Base-by-base conservation (phyloP, 2,113 vertebrate genomes). In the Trematocara macrostoma region DNA sequence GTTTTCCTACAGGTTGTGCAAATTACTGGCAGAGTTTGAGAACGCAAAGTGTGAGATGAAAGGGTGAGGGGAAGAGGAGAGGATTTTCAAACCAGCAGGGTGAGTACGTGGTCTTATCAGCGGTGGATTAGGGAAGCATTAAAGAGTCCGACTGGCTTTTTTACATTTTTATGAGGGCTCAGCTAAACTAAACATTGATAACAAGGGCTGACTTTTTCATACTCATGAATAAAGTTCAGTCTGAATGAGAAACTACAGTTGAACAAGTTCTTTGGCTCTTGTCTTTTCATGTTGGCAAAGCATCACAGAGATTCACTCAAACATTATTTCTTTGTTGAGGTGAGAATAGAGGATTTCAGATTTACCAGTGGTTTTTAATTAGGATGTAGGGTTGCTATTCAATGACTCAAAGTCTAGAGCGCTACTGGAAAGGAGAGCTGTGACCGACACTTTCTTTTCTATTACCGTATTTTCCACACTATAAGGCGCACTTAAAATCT, bases 181-280 rank as follows among this genome's bases (percentile, higher is more conserved):
- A 92, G 90, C 91, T 87, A 82, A 93, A 94, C 87, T 87, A 88
- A 91, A 90, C 89, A 90, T 20, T 86, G 89, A 93, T 92, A 93
- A 91, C 74, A 26, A 82, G 86, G 82, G 52, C 84, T 1, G 52
- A 57, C 86, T 82, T 88, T 49, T 64, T 64, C 90, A 59, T n/a
- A 57, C 82, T 91, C 57, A 79, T 85, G 86, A 88, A 85, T 90
- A 90, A 91, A 90, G 88, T 92, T 92, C 83, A 89, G 84, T 74
- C 18, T 52, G 59, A 89, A 84, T 85, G 49, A 52, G 69, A 51
- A 92, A 84, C 10, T 74, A 82, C 81, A 57, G 86, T 80, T 83
- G 38, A 78, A 81, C 56, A 57, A 76, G 71, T 57, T 81, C 59
- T 81, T 52, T 82, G 59, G 67, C 69, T 76, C 40, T n/a, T 29